Evolutionary conservation across 2,888 invertebrate genomes (phyloP).

Genomic region (Scaptomyza reducta): DNA sequence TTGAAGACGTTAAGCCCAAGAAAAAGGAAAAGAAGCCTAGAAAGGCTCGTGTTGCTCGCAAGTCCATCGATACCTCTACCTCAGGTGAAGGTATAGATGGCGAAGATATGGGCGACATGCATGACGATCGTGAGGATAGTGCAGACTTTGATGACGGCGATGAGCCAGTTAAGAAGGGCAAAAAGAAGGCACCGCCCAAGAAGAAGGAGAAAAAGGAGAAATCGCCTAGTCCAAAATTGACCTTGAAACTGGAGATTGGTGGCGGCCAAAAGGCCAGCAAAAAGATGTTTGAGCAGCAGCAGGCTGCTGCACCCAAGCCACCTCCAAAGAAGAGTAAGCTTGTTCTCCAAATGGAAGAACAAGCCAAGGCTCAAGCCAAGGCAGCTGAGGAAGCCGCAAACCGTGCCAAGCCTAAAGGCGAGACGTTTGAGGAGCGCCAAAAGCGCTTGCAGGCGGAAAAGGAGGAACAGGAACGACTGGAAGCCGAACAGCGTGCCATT

Average conservation of each 20-base stretch:
- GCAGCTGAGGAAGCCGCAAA: slow-evolving; percentile 81
- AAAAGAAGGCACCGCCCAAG: slow-evolving; percentile 81
- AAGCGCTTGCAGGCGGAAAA: slow-evolving; percentile 81
- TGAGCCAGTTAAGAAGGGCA: slow-evolving; percentile 80
- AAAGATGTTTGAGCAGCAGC: slow-evolving; percentile 83
- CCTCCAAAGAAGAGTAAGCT: slow-evolving; percentile 83
- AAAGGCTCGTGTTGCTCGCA: slow-evolving; percentile 74
- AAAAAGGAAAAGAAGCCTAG: slow-evolving; percentile 80
- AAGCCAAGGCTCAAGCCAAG: slow-evolving; percentile 82
- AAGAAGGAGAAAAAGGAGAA: slow-evolving; percentile 83
- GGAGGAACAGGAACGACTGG: slow-evolving; percentile 79
- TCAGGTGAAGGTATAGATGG: slow-evolving; percentile 30
- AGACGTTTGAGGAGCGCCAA: slow-evolving; percentile 82
- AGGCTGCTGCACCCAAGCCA: slow-evolving; percentile 78
- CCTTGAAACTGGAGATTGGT: slow-evolving; percentile 83
- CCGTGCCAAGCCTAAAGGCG: slow-evolving; percentile 80
- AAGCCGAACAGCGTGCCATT: slow-evolving; percentile 78
- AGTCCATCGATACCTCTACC: slow-evolving; percentile 72
- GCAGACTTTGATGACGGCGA: slow-evolving; percentile 74
- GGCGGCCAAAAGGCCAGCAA: slow-evolving; percentile 82
- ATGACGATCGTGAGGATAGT: slow-evolving; percentile 80
- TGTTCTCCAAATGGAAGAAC: slow-evolving; percentile 83
- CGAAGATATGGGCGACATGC: slow-evolving; percentile 58
- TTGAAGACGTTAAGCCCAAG: slow-evolving; percentile 79
- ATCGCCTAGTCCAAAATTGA: slow-evolving; percentile 82